These are phyloP conservation scores for Fopius arisanus DNA, from an alignment of 1,140 invertebrate species.

Conservation along the genomic window DNA sequence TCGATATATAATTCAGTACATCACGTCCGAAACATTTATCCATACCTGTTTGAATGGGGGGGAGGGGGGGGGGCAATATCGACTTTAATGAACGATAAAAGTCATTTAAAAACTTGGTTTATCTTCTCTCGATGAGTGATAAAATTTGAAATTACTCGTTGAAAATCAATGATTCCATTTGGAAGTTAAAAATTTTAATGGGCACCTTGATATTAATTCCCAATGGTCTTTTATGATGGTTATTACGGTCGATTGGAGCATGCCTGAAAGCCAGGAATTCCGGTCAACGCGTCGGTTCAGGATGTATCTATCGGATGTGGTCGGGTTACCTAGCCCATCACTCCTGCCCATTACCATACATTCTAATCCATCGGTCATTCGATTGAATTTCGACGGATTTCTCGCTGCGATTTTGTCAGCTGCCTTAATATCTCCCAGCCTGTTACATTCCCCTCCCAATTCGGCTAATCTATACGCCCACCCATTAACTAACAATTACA, in stretches of 20 bases:
- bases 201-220: not conserved
- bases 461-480: not conserved
- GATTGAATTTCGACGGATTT: constrained; percentile 19
- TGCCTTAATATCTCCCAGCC: not conserved
- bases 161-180: no score
- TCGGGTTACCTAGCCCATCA: not conserved
- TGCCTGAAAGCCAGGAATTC: constrained; percentile 7
- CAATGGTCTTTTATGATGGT: not conserved
- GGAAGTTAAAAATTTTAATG: not conserved
- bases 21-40: not conserved
- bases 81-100: no score
- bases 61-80: no score
- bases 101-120: no score
- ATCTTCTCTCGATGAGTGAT: no score
- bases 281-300: constrained; percentile 8
- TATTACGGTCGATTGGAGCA: not conserved
- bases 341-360: constrained; percentile 19
- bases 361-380: constrained; percentile 28
- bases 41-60: not conserved
- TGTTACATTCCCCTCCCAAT: not conserved
- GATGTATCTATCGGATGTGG: constrained; percentile 30
- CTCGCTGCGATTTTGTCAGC: not conserved
- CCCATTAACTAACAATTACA: no score
- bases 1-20: not conserved
- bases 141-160: no score